Base-by-base conservation (phyloP, 1,140 invertebrate species). In the Zaprionus ghesquierei region DNA sequence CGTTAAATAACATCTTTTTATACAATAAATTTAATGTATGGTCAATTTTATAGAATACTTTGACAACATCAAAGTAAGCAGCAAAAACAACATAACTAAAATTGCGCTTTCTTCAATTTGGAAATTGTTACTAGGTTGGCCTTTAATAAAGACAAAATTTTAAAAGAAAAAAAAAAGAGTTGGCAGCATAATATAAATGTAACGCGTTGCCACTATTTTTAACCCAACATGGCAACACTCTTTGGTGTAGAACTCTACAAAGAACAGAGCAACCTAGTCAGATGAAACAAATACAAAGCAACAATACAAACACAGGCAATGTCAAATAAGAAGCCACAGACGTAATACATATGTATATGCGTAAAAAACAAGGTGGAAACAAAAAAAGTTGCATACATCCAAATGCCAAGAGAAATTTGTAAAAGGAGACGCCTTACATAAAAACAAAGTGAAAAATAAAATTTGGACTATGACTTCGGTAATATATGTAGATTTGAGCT, bases 401-500 rank as follows among this genome's bases (percentile, higher is more conserved):
- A 63, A 80, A 81, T 80, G 81, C 72, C 56, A 74, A 86, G 56
- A 78, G 71, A 71, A 60, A 44, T 29, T 15, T 54, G 23, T 5
- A 49, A 63, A 49, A 68, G 38, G 49, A 27, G 38, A 58, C 74
- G 53, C 49, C 56, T 69, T 53, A 56, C 80, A 72, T 69, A 59
- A 75, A 78, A 77, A 75, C 69, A 70, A 25, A 41, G 51, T 72
- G 68, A 51, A 31, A 61, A 46, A 61, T 60, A 56, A 38, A 22
- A 51, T 74, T 70, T 75, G 25, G 54, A 77, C 56, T 44, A 85
- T 85, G 85, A 73, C 73, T 69, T 80, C 84, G 50, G 80, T 84
- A 44, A 77, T 89, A 38, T 89, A 70, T 70, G 85, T 89, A 51
- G 80, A 89, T 55, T 65, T 77, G 54, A 87, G 82, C 64, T 75